Base-by-base conservation (phyloP, 1,140 invertebrate genomes). In the Lycorma delicatula region DNA sequence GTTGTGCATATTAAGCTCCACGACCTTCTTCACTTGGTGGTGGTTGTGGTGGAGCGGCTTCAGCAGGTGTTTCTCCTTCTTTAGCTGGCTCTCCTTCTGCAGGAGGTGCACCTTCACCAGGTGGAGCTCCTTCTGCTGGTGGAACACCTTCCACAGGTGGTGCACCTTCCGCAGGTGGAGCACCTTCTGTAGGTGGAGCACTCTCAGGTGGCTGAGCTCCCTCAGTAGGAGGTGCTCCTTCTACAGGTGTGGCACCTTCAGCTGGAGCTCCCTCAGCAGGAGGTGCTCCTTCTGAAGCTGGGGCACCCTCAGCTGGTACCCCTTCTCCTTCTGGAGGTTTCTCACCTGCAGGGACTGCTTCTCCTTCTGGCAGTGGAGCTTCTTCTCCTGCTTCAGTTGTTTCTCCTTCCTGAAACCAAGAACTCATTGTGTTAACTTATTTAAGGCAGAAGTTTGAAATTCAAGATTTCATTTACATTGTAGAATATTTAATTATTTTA, bases 301-400 rank as follows among this genome's bases (percentile, higher is more conserved):
- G 36, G 3, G 36, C 50, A 29, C 50, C 60, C 1, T 54, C 62
- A 23, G 56, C 54, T 36, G 60, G 54, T 22, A 27, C 54, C 31
- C 28, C 61, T 46, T 60, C 61, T 9, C 44, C 53, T 53, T 41
- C 23, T 25, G 56, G 50, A 16, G 34, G 36, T 2, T 47, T 41
- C 49, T 58, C 56, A 3, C 5, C 47, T 49, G 26, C 54, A 12
- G 56, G 31, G 5, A 29, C 11, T 34, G 22, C 23, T 53, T 58
- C 27, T 1, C 13, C 28, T 56, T 50, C 20, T n/a, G 26, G 9
- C 12, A 23, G 5, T 16, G 50, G 9, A 23, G n/a, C 23, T 11
- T 18, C 50, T 23, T 13, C 38, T 27, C 34, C 38, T 16, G n/a
- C 38, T 28, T 34, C 23, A 2, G 50, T n/a, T n/a, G n/a, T n/a